phyloP scores from a whole-genome alignment of 1,140 invertebrate species.

The Limonius californicus region DNA sequence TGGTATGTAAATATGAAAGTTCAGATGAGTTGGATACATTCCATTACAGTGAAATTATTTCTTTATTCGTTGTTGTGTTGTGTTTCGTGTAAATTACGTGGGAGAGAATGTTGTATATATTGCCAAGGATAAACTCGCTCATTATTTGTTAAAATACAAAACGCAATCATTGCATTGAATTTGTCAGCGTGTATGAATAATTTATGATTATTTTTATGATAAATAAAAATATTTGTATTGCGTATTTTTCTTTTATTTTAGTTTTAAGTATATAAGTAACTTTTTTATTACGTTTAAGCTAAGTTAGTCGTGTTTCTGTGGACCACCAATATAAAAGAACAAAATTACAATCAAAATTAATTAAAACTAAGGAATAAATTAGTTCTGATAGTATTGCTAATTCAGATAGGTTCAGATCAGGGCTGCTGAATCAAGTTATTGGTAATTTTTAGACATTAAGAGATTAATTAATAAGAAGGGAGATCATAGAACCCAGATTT shows the following conservation, averaged over 20 bases:
- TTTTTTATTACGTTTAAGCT: too few species aligned
- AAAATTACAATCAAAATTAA: too few species aligned
- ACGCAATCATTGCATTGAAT: slow-evolving; percentile 34
- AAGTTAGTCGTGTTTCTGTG: too few species aligned
- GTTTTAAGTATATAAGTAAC: too few species aligned
- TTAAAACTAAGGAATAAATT: too few species aligned
- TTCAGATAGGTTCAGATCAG: too few species aligned
- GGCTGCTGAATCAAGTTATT: too few species aligned
- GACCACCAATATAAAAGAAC: too few species aligned
- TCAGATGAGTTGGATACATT: slow-evolving; percentile 33
- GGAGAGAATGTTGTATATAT: slow-evolving; percentile 41
- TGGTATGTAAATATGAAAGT: slow-evolving; percentile 25
- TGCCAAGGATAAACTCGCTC: slow-evolving; percentile 41
- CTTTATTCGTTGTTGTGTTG: slow-evolving; percentile 43
- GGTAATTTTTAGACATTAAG: neutral
- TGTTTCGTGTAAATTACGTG: slow-evolving; percentile 42
- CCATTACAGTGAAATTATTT: slow-evolving; percentile 40
- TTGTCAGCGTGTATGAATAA: slow-evolving; percentile 42
- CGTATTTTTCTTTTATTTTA: neutral
- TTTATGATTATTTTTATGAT: slow-evolving; percentile 46
- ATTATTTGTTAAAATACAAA: slow-evolving; percentile 38
- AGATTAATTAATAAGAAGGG: too few species aligned
- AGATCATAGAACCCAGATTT: too few species aligned
- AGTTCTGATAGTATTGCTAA: too few species aligned
- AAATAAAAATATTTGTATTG: slow-evolving; percentile 44